A percentile compares a stretch with the other conserved stretches of the same genome.
phyloP scores from a whole-genome alignment of 1,140 invertebrate species.

The Hetaerina americana region DNA sequence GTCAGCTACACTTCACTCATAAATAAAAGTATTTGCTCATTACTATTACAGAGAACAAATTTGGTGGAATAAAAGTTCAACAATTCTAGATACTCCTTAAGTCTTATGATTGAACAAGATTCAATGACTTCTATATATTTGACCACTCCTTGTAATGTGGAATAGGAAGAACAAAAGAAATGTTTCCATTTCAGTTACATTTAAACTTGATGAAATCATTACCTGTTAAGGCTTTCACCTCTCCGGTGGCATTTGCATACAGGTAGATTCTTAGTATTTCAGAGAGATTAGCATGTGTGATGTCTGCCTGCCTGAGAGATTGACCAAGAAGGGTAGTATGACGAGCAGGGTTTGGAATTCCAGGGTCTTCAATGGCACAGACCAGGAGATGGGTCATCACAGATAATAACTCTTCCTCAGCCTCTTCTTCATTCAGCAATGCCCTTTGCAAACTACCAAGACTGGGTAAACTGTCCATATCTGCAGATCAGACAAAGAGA shows the following conservation, averaged over 20 bases:
- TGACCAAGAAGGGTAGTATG: constrained; percentile 81
- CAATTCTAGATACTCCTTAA: too few relatives aligned
- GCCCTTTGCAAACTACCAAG: constrained; percentile 76
- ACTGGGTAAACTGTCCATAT: constrained; percentile 75
- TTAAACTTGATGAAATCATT: constrained; percentile 13
- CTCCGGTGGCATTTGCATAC: constrained; percentile 70
- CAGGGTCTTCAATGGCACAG: constrained; percentile 87
- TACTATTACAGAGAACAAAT: too few relatives aligned
- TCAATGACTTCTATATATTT: background rate
- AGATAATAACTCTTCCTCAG: constrained; percentile 75
- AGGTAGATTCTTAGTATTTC: constrained; percentile 84
- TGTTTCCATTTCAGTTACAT: background rate
- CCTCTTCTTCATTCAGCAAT: constrained; percentile 66
- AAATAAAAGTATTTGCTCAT: too few relatives aligned
- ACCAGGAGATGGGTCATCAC: constrained; percentile 81
- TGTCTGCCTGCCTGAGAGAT: constrained; percentile 79
- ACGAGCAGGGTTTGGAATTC: constrained; percentile 74
- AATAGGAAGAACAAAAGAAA: background rate
- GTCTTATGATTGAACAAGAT: constrained; percentile 4
- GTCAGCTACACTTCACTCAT: too few relatives aligned
- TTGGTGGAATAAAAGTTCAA: too few relatives aligned
- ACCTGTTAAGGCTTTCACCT: constrained; percentile 67
- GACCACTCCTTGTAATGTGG: background rate
- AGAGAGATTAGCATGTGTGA: constrained; percentile 81
- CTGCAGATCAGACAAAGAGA: constrained; percentile 30